A percentile compares a stretch with the other conserved stretches of the same genome.
Conservation (phyloP, 2,888 invertebrate genomes). For the Torymus aiolomorphi region DNA sequence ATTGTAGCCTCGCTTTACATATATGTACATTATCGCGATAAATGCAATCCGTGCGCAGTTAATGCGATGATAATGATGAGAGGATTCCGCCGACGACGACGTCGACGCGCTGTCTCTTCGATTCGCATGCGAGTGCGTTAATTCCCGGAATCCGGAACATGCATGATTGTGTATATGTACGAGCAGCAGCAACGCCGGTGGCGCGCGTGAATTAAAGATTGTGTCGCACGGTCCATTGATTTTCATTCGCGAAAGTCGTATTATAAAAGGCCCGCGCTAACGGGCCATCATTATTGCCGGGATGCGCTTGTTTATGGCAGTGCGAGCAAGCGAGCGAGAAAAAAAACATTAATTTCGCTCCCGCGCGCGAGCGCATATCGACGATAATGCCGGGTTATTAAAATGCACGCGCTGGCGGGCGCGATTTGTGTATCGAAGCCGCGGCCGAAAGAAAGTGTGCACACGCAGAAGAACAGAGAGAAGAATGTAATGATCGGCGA, state of each 20-base stretch:
- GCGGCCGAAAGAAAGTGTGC: not conserved
- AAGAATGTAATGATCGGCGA: slow-evolving; percentile 9
- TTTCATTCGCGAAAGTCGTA: slow-evolving; percentile 21
- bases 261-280: slow-evolving; percentile 18
- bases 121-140: no score
- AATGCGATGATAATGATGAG: slow-evolving; percentile 21
- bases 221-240: slow-evolving; percentile 5
- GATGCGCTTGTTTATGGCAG: no score
- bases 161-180: no score
- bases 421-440: slow-evolving; percentile 4
- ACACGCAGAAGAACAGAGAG: not conserved
- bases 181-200: not conserved
- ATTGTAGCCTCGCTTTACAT: slow-evolving; percentile 8
- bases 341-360: slow-evolving; percentile 31
- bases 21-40: slow-evolving; percentile 16
- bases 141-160: no score
- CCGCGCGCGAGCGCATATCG: no score
- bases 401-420: slow-evolving; percentile 5
- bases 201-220: slow-evolving; percentile 11
- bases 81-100: no score
- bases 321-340: no score
- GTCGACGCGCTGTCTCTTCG: no score
- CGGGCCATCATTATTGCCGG: not conserved
- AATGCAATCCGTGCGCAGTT: slow-evolving; percentile 23
- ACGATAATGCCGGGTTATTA: slow-evolving; percentile 27